Conservation (phyloP, 1,140 invertebrate species). For the Teleogryllus occipitalis region DNA sequence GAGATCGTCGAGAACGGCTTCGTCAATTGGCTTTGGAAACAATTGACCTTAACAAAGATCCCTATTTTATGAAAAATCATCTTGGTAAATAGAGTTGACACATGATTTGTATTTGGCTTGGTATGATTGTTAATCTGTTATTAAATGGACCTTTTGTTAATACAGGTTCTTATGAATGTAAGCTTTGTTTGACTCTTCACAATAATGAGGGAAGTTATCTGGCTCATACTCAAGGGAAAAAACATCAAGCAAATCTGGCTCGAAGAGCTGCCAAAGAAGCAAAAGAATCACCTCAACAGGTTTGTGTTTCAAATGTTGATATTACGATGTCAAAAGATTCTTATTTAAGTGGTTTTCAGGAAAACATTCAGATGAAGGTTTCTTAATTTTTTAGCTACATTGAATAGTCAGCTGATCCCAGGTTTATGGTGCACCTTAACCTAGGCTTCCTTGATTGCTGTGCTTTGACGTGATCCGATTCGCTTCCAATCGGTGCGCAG, state of each 20-base stretch:
- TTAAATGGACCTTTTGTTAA: not conserved
- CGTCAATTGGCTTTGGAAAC: conserved; percentile 95
- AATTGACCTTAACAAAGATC: conserved; percentile 97
- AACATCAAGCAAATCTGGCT: conserved; percentile 98
- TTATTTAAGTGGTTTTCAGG: too few species aligned
- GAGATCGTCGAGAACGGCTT: conserved; percentile 90
- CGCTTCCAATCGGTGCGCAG: too few species aligned
- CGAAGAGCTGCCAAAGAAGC: conserved; percentile 97
- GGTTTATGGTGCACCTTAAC: too few species aligned
- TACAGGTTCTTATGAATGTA: conserved; percentile 95
- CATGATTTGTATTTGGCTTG: not conserved
- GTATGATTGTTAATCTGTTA: not conserved
- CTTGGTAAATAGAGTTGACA: conserved; percentile 46
- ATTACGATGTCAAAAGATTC: too few species aligned
- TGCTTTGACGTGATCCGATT: too few species aligned
- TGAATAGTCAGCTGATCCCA: too few species aligned
- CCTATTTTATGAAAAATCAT: conserved; percentile 99
- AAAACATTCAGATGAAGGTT: too few species aligned
- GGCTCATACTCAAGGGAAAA: conserved; percentile 99
- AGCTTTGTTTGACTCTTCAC: conserved; percentile 95
- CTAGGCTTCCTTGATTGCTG: too few species aligned
- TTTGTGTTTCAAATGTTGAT: conserved; percentile 19
- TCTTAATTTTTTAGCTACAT: too few species aligned
- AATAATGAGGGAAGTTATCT: conserved; percentile 99
- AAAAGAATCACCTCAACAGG: conserved; percentile 82